phyloP scores from a whole-genome alignment of 2,113 vertebrate species.

The Globicephala melas region DNA sequence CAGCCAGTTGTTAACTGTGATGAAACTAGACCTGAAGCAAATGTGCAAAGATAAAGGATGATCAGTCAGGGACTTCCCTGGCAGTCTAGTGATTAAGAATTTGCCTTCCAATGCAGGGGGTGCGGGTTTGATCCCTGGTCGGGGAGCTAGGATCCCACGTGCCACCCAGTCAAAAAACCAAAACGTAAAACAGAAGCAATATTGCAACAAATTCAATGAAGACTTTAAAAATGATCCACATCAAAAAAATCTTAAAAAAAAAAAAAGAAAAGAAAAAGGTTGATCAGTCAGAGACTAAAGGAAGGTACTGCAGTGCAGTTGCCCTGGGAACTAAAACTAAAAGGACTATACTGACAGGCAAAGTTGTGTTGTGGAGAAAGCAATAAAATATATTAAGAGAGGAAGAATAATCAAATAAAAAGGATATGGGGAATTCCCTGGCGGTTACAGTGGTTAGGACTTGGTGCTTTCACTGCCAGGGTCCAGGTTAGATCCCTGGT shows the following conservation, averaged over 20 bases:
- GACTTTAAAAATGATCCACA: no score
- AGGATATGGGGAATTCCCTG: neutral
- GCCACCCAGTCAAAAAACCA: no score
- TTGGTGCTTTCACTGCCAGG: neutral
- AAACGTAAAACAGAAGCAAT: no score
- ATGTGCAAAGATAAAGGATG: neutral
- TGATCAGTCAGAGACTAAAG: neutral
- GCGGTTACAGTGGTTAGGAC: neutral
- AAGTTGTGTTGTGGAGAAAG: neutral
- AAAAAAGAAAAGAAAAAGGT: neutral
- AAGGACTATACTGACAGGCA: neutral
- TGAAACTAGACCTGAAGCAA: neutral
- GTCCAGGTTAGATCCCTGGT: neutral
- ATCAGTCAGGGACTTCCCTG: neutral
- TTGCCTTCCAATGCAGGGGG: no score
- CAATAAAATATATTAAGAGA: neutral
- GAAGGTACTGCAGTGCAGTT: neutral
- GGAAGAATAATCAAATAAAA: neutral
- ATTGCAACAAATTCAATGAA: no score
- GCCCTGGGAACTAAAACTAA: neutral
- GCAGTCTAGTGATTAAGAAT: no score
- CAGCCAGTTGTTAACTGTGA: neutral
- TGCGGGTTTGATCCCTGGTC: no score
- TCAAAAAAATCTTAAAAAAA: no score
- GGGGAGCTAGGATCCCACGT: no score